Conservation (phyloP, 2,888 invertebrate species). For the Onthophagus sagittarius region DNA sequence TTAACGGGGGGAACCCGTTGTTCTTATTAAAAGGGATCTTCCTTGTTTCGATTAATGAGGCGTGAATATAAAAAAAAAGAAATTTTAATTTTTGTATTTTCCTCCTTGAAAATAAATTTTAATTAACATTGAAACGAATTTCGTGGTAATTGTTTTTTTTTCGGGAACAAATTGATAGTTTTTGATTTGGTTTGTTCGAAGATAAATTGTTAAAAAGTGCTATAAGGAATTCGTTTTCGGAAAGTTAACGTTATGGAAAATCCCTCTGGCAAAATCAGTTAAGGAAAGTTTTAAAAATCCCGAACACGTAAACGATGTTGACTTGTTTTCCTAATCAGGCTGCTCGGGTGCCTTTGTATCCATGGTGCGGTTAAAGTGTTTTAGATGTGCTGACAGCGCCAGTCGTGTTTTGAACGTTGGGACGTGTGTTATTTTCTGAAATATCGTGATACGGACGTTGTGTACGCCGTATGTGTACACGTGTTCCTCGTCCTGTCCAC, state of each 20-base stretch:
- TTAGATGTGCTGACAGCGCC: constrained; percentile 11
- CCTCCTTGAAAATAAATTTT: no score
- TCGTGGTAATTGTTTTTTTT: no score
- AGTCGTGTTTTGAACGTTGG: constrained; percentile 6
- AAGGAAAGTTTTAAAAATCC: constrained; percentile 1
- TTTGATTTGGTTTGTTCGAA: not conserved
- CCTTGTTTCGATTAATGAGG: not conserved
- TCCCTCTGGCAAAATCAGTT: constrained; percentile 4
- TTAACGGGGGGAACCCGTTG: not conserved
- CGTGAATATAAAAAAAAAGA: not conserved
- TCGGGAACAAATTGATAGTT: no score
- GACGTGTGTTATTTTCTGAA: constrained; percentile 3
- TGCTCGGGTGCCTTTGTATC: not conserved
- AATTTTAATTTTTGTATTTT: not conserved
- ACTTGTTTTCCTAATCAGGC: constrained; percentile 11
- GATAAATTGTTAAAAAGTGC: not conserved
- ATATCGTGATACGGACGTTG: not conserved
- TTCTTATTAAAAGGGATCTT: not conserved
- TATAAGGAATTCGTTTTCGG: not conserved
- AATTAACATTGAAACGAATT: no score
- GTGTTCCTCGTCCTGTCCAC: not conserved
- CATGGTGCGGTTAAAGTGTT: constrained; percentile 9
- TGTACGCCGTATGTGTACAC: not conserved
- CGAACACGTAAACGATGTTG: constrained; percentile 4
- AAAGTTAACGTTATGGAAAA: not conserved